Evolutionary conservation across 2,888 invertebrate species (phyloP), one percentile per base, ranked within the genome.

Genomic region (Melanotus villosus): DNA sequence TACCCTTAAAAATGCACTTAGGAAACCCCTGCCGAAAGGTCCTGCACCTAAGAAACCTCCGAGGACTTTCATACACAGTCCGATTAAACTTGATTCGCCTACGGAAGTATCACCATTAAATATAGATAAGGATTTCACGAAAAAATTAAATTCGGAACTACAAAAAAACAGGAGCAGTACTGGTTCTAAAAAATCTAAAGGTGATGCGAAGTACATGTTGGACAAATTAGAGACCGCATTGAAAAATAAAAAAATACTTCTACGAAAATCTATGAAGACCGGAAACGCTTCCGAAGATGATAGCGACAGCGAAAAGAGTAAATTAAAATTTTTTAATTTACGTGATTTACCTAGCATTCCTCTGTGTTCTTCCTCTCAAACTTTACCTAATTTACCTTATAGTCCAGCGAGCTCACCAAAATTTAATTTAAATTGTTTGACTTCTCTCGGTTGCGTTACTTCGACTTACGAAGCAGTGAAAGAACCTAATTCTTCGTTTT

Each of bases 31-130:
- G 52, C 93, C 93, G 0, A 71, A 83, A 2, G 92, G 92, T 0
- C 92, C 92, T 3, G 92, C 93, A 0, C 93, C 93, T 0, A 90
- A 90, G 77, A 93, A 93, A 80, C 93, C 93, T 1, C 93, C 93
- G 0, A 83, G 93, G 71, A 89, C 88, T 0, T 91, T 92, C 76
- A 84, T 85, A 34, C 85, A 87, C 75, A 78, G 78, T 43, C 73
- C 80, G 9, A 73, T 71, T 57, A 59, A 68, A 68, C 9, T 14
- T 12, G 16, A 26, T 10, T 58, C 30, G 7, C 1, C 21, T 9
- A 41, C 5, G 60, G 57, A 45, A 57, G 36, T 47, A 34, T 7
- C 58, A 34, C 19, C 72, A 16, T 26, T 72, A 45, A 60, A 68
- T 47, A 57, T 71, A 52, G 63, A 75, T 43, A 63, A 72, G 36